Conservation (phyloP, 2,888 invertebrate genomes). For the Nebria brevicollis region DNA sequence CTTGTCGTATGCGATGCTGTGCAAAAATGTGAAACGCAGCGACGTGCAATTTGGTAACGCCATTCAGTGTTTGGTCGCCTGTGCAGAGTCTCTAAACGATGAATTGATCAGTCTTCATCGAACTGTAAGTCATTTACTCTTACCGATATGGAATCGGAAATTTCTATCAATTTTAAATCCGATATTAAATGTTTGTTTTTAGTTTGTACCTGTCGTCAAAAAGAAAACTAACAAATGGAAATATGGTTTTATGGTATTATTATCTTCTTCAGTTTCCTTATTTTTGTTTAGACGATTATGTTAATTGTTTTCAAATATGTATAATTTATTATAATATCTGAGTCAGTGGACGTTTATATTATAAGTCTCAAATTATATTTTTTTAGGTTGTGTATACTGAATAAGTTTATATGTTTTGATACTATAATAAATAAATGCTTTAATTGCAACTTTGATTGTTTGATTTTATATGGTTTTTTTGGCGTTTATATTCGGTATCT, state of each 20-base stretch:
- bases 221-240: conserved; percentile 20
- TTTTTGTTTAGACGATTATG: background rate
- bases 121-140: conserved; percentile 12
- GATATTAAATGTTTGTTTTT: conserved; percentile 3
- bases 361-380: background rate
- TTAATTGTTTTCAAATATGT: no score
- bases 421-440: no score
- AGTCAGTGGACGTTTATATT: background rate
- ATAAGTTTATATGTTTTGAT: no score
- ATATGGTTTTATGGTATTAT: conserved; percentile 14
- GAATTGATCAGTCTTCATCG: conserved; percentile 20
- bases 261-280: conserved; percentile 18
- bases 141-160: no score
- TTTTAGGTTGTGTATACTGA: no score
- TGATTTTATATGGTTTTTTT: background rate
- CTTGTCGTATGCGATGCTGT: conserved; percentile 23
- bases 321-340: no score
- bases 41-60: conserved; percentile 25
- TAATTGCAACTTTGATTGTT: background rate
- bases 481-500: background rate
- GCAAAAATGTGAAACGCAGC: conserved; percentile 27
- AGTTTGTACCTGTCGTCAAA: conserved; percentile 20
- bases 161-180: background rate
- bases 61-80: conserved; percentile 20
- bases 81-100: conserved; percentile 15